A percentile compares a stretch with the other conserved stretches of the same genome.
Evolutionary conservation across 2,888 invertebrate genomes (phyloP).

Genomic region (Pristionchus mayeri): DNA sequence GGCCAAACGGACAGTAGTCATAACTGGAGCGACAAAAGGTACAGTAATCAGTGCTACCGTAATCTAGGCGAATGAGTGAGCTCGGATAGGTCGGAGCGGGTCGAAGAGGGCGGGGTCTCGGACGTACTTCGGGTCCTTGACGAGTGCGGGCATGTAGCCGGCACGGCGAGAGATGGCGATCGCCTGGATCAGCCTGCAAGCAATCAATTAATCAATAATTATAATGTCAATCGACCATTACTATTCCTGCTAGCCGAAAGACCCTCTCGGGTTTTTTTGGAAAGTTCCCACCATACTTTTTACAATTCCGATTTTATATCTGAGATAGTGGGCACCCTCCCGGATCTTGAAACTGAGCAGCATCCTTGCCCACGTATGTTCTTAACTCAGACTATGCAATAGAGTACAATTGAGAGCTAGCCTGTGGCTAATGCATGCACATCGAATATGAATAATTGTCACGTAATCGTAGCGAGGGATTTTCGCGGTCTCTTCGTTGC

Average conservation of each 20-base stretch:
- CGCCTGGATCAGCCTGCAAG: slow-evolving; percentile 54
- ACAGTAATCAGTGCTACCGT: neutral
- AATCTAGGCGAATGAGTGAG: slow-evolving; percentile 72
- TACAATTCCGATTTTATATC: no score
- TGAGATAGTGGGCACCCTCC: no score
- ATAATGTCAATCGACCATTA: no score
- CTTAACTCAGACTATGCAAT: no score
- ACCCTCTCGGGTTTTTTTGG: no score
- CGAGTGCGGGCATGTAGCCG: slow-evolving; percentile 85
- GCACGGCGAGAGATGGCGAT: slow-evolving; percentile 68
- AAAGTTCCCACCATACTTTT: no score
- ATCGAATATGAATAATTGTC: neutral
- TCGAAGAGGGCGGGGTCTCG: slow-evolving; percentile 93
- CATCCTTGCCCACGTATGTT: no score
- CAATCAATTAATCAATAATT: neutral
- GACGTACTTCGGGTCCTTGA: slow-evolving; percentile 86
- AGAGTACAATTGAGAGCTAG: no score
- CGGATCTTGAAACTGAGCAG: no score
- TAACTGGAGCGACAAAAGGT: neutral
- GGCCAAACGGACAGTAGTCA: neutral
- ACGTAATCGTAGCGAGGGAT: neutral
- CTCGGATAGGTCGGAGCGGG: slow-evolving; percentile 84
- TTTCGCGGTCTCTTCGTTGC: neutral
- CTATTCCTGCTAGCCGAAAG: no score
- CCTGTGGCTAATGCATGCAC: no score